phyloP scores from a whole-genome alignment of 2,797 vertebrate genomes.

The Petrocephalus schoutedeni region DNA sequence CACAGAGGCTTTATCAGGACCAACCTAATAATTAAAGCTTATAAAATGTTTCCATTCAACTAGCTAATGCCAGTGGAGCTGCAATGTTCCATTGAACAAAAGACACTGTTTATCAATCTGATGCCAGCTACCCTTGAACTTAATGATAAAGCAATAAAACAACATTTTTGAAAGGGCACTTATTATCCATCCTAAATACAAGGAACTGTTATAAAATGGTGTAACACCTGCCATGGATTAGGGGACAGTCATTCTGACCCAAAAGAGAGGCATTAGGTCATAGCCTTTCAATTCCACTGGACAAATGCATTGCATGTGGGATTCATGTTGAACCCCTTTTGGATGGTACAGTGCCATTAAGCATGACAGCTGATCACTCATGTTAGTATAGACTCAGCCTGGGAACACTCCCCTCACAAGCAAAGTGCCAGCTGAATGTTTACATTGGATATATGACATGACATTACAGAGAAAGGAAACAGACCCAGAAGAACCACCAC shows the following conservation, averaged over 20 bases:
- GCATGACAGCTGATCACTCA: not conserved
- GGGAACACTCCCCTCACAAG: not conserved
- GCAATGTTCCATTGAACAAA: not conserved
- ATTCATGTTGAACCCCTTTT: not conserved
- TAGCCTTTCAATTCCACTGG: not conserved
- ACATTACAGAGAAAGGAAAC: not conserved
- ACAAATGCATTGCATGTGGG: not conserved
- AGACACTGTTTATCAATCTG: not conserved
- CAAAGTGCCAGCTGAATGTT: not conserved
- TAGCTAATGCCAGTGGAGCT: not conserved
- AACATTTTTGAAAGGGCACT: not conserved
- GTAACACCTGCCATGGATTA: not conserved
- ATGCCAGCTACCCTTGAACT: not conserved
- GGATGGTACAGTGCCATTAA: not conserved
- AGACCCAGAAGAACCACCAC: not conserved
- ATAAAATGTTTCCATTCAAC: conserved; percentile 8
- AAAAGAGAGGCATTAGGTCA: not conserved
- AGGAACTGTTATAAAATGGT: not conserved
- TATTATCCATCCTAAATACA: not conserved
- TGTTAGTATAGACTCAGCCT: not conserved
- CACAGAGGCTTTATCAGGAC: not conserved
- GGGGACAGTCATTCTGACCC: not conserved
- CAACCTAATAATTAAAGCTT: not conserved
- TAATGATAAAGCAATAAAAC: not conserved
- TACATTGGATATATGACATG: not conserved